These are phyloP conservation scores for Monoplex corrugatus DNA, from an alignment of 2,888 invertebrate species.

Conservation along the genomic window DNA sequence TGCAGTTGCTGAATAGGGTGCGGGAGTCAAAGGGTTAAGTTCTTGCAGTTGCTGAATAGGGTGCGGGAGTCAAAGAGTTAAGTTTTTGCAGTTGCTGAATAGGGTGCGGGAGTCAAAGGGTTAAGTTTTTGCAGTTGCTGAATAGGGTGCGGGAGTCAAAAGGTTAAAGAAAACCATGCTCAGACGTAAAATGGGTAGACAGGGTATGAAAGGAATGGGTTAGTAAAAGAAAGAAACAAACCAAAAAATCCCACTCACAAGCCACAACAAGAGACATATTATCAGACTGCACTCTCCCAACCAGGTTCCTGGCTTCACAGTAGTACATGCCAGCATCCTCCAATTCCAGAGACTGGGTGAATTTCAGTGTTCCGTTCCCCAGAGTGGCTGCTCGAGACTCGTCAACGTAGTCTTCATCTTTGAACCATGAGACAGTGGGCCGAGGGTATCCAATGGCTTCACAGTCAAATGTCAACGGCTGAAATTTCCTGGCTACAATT, in stretches of 20 bases:
- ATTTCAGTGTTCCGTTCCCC: conserved; percentile 69
- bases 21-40: too few relatives aligned
- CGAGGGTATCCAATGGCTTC: conserved; percentile 68
- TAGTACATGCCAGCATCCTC: conserved; percentile 68
- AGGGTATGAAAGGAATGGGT: too few relatives aligned
- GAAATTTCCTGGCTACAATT: conserved; percentile 62
- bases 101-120: too few relatives aligned
- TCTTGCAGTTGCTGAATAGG: too few relatives aligned
- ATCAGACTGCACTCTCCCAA: conserved; percentile 64
- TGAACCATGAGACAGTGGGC: conserved; percentile 66
- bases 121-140: too few relatives aligned
- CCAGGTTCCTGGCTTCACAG: conserved; percentile 70
- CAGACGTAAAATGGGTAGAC: too few relatives aligned
- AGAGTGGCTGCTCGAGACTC: conserved; percentile 46
- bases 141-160: too few relatives aligned
- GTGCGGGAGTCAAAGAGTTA: too few relatives aligned
- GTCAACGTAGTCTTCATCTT: conserved; percentile 59
- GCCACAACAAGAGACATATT: conserved; percentile 67
- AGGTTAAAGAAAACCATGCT: too few relatives aligned
- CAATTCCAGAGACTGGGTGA: conserved; percentile 56
- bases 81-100: too few relatives aligned
- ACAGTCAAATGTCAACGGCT: conserved; percentile 67
- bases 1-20: too few relatives aligned
- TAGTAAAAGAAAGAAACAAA: too few relatives aligned
- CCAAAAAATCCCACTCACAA: conserved; percentile 62